Conservation (phyloP, 2,888 invertebrate species). For the Idaea straminata region DNA sequence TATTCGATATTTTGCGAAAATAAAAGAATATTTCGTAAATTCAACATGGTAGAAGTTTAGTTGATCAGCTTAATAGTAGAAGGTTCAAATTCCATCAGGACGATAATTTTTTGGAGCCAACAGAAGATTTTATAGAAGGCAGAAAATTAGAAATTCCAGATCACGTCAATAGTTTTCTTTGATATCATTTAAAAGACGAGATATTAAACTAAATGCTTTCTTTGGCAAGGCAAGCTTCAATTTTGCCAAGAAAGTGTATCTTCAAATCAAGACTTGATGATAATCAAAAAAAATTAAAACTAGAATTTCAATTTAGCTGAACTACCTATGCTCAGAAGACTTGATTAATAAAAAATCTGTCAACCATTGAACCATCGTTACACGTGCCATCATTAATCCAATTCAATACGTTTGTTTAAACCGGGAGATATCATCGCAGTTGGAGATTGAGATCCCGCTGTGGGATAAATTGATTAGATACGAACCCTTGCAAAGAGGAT, state of each 20-base stretch:
- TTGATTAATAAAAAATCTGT: background rate
- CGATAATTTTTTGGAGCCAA: too few relatives aligned
- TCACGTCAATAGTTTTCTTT: too few relatives aligned
- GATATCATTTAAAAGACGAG: too few relatives aligned
- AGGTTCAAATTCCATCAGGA: too few relatives aligned
- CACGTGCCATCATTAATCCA: background rate
- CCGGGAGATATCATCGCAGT: background rate
- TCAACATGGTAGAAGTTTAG: too few relatives aligned
- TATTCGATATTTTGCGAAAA: constrained; percentile 7
- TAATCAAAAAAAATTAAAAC: background rate
- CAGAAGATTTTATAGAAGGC: too few relatives aligned
- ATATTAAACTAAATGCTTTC: too few relatives aligned
- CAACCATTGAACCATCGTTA: background rate
- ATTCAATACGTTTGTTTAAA: background rate
- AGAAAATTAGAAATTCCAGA: too few relatives aligned
- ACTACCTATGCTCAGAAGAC: background rate
- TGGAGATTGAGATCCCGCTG: background rate
- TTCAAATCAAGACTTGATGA: too few relatives aligned
- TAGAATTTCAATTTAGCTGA: background rate
- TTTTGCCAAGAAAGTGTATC: too few relatives aligned
- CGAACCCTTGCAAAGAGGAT: background rate
- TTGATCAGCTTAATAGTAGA: too few relatives aligned
- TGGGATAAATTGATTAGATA: background rate
- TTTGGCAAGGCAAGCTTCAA: too few relatives aligned
- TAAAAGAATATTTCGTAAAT: background rate